Conservation (phyloP, 2,113 vertebrate species). For the Sceloporus undulatus region DNA sequence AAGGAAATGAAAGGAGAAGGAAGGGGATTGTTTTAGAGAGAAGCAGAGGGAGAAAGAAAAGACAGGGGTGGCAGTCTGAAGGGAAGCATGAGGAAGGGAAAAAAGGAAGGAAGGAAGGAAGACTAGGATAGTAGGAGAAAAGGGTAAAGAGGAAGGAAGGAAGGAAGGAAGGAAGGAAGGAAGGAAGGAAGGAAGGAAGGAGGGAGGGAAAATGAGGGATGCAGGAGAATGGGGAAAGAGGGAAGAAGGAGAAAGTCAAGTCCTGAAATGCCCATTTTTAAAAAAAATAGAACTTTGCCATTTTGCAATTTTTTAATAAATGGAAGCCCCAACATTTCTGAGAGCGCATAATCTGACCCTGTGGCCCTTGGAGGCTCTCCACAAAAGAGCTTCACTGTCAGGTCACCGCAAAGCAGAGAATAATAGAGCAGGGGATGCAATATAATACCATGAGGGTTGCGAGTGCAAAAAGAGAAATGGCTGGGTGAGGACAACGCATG, state of each 20-base stretch:
- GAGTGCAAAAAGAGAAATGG: neutral
- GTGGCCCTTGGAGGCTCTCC: neutral
- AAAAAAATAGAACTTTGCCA: too few species aligned
- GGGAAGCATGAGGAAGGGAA: neutral
- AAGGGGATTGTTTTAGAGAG: too few species aligned
- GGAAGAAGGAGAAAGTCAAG: too few species aligned
- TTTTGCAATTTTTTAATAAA: neutral
- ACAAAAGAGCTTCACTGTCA: neutral
- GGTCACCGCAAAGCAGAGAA: neutral
- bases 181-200: too few species aligned
- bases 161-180: neutral
- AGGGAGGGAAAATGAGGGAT: too few species aligned
- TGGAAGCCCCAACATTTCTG: conserved; percentile 14
- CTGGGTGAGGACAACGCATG: rapidly evolving
- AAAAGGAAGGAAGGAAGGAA: neutral
- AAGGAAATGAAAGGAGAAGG: too few species aligned
- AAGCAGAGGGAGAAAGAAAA: neutral
- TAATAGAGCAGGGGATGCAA: neutral
- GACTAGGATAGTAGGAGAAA: too few species aligned
- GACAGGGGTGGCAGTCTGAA: too few species aligned
- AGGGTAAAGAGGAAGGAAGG: too few species aligned
- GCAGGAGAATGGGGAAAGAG: too few species aligned
- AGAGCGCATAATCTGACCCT: neutral
- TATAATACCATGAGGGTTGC: neutral
- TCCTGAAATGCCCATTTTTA: too few species aligned